Evolutionary conservation across 1,140 invertebrate genomes (phyloP), one percentile per base, ranked within the genome.

Genomic region (Zaprionus lachaisei): DNA sequence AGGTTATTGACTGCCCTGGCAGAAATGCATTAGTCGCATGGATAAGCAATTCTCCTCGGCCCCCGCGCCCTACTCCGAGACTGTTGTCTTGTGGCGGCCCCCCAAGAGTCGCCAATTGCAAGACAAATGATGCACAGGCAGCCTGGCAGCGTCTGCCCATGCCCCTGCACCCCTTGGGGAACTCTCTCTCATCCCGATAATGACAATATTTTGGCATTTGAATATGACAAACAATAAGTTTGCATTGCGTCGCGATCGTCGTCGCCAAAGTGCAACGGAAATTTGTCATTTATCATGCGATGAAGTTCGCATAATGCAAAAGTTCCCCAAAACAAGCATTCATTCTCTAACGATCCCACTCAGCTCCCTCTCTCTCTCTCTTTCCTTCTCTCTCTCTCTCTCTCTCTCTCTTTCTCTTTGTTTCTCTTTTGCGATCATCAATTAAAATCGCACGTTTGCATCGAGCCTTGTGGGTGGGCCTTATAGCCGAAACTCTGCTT

Each of bases 121-220:
- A 90, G 85, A 90, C 85, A 90, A 90, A 90, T 90, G 85, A 90
- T 90, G 54, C 54, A 31, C 12, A 54, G 49, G 24, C 37, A 38
- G 37, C 28, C 55, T 49, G 58, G 61, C 63, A 55, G 34, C 68
- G 63, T 51, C 22, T 26, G 38, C 54, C 20, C 38, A 15, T 47
- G 3, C 15, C 38, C 15, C 38, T 41, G 15, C 6, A 41, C 3
- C 9, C 31, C 31, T 34, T 34, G 31, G 38, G 38, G 38, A 5
- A 41, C 38, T 41, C 38, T 41, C 38, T 70, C 58, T 20, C 56
- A 37, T 60, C 64, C 28, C 41, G 70, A 83, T 83, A 87, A 89
- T 83, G 84, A 89, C 80, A 87, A 83, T 89, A 89, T 89, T 81
- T 89, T 82, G 80, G 77, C 74, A 83, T 83, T 87, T 89, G 83